Evolutionary conservation across 2,888 invertebrate species (phyloP).

Genomic region (Tenthredo amoena): DNA sequence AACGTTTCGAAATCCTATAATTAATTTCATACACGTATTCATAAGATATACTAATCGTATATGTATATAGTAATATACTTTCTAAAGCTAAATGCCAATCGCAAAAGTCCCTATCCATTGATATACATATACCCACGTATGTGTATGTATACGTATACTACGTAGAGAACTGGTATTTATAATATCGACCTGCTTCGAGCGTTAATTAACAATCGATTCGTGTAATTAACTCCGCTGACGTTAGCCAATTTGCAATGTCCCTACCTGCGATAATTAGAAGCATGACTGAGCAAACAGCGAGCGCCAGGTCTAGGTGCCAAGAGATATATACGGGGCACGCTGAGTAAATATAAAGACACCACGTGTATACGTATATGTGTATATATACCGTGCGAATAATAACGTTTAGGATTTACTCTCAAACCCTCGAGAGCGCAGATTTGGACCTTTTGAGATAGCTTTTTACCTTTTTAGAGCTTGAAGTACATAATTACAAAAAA

Average conservation of each 20-base stretch:
- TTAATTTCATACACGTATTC: neutral
- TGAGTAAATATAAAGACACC: slow-evolving; percentile 23
- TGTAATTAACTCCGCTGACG: slow-evolving; percentile 36
- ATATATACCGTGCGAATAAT: neutral
- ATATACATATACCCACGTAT: no score
- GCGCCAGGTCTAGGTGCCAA: slow-evolving; percentile 12
- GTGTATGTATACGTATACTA: no score
- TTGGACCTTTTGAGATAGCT: no score
- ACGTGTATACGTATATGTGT: neutral
- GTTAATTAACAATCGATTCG: slow-evolving; percentile 48
- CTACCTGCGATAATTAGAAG: slow-evolving; percentile 41
- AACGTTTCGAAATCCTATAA: neutral
- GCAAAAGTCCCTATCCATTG: neutral
- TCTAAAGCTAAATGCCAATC: neutral
- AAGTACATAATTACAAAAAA: no score
- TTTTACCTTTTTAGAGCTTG: no score
- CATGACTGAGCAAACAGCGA: slow-evolving; percentile 24
- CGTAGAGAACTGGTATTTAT: neutral
- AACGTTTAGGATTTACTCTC: no score
- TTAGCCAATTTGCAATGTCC: slow-evolving; percentile 41
- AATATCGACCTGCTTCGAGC: slow-evolving; percentile 6
- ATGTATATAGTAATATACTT: neutral
- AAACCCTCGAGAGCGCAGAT: no score
- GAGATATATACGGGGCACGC: slow-evolving; percentile 10
- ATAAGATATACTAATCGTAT: neutral